Percentiles rank a stretch among this genome's conserved stretches.
Evolutionary conservation across 2,888 invertebrate species (phyloP).

Genomic region (Sinelater perroti): DNA sequence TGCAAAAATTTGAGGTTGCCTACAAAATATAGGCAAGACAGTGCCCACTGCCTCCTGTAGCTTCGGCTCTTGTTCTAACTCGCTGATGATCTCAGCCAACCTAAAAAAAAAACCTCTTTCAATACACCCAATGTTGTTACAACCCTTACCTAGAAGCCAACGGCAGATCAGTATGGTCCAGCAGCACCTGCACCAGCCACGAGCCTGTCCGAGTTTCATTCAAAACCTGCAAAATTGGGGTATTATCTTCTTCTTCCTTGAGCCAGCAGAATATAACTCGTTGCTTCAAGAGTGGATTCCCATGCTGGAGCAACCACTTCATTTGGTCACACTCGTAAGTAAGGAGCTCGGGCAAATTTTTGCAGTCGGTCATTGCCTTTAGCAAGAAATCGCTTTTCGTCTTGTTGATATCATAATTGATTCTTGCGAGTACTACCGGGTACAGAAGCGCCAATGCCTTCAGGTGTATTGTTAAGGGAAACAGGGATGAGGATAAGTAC

Average conservation of each 20-base stretch:
- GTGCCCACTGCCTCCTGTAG: background rate
- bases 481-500: no score
- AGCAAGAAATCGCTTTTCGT: no score
- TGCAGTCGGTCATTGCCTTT: background rate
- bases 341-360: background rate
- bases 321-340: background rate
- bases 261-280: background rate
- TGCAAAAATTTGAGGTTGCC: background rate
- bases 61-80: background rate
- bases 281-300: background rate
- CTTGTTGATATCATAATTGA: background rate
- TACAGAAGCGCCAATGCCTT: slow-evolving; percentile 1
- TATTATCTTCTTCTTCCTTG: background rate
- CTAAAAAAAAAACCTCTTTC: background rate
- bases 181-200: background rate
- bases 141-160: background rate
- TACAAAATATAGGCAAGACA: background rate
- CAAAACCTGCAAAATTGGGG: background rate
- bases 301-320: background rate
- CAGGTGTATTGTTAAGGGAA: no score
- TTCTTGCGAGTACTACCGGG: background rate
- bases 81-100: background rate
- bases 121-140: background rate
- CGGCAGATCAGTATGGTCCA: background rate
- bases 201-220: background rate